Evolutionary conservation across 2,113 vertebrate species (phyloP).

Genomic region (Xyliphius kryptos): DNA sequence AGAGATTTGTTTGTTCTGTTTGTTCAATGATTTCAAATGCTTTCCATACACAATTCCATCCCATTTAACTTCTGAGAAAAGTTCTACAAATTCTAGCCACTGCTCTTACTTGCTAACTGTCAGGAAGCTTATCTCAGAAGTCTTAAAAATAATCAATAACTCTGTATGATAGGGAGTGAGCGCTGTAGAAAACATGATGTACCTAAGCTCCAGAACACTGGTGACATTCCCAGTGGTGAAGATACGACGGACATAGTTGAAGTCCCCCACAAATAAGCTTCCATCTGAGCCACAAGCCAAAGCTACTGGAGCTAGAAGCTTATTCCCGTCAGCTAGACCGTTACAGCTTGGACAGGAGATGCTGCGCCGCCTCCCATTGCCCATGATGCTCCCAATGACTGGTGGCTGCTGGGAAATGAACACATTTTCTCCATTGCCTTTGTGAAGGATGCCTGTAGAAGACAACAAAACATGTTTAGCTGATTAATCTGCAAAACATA

Average conservation of each 20-base stretch:
- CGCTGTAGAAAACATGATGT: slow-evolving; percentile 29
- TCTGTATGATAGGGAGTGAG: slow-evolving; percentile 1
- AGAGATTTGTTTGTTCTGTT: too few species aligned
- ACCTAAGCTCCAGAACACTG: slow-evolving; percentile 95
- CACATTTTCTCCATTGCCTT: slow-evolving; percentile 94
- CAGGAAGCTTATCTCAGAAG: slow-evolving; percentile 29
- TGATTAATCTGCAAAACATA: too few species aligned
- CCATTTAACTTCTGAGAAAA: slow-evolving; percentile 11
- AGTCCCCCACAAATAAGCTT: slow-evolving; percentile 95
- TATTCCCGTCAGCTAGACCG: slow-evolving; percentile 94
- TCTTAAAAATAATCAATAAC: slow-evolving; percentile 11
- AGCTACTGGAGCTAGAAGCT: slow-evolving; percentile 90
- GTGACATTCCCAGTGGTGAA: slow-evolving; percentile 95
- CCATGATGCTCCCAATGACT: slow-evolving; percentile 94
- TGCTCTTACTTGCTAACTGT: slow-evolving; percentile 9
- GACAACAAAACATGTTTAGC: slow-evolving; percentile 8
- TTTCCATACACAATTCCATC: neutral
- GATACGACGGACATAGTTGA: slow-evolving; percentile 96
- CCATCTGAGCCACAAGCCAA: slow-evolving; percentile 88
- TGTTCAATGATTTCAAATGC: neutral
- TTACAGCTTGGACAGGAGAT: slow-evolving; percentile 98
- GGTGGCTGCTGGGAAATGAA: slow-evolving; percentile 97
- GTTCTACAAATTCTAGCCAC: neutral
- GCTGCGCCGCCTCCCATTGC: slow-evolving; percentile 88
- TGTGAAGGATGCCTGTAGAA: slow-evolving; percentile 87